A percentile compares a stretch with the other conserved stretches of the same genome.
phyloP scores from a whole-genome alignment of 2,888 invertebrate genomes.

The Pimpla rufipes region DNA sequence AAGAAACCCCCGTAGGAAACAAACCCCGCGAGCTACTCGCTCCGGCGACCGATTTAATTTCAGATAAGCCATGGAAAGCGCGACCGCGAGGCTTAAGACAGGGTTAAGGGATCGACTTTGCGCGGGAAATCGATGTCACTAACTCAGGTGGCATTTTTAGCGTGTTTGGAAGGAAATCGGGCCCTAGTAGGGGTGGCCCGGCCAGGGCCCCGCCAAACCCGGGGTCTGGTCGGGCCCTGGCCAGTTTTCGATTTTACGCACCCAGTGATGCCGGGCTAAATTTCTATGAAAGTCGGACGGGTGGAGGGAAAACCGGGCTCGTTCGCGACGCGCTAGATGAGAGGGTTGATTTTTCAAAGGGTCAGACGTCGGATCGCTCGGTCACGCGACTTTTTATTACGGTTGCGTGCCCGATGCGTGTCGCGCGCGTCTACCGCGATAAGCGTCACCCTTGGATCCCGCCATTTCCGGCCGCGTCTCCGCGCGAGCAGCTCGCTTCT shows the following conservation, averaged over 20 bases:
- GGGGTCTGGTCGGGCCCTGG: too few relatives aligned
- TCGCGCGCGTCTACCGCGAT: slow-evolving; percentile 67
- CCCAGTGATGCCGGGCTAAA: too few relatives aligned
- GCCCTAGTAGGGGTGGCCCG: too few relatives aligned
- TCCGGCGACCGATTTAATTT: slow-evolving; percentile 77
- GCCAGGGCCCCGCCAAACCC: too few relatives aligned
- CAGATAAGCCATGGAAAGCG: slow-evolving; percentile 74
- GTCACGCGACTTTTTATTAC: slow-evolving; percentile 74
- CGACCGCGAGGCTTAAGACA: slow-evolving; percentile 64
- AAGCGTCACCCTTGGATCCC: slow-evolving; percentile 64
- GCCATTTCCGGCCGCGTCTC: slow-evolving; percentile 57
- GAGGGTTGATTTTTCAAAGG: slow-evolving; percentile 61
- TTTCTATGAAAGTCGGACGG: neutral
- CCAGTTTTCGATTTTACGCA: too few relatives aligned
- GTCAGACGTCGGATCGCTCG: slow-evolving; percentile 60
- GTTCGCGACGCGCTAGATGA: neutral
- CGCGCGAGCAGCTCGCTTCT: slow-evolving; percentile 24
- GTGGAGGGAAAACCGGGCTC: neutral
- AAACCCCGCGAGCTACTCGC: slow-evolving; percentile 64
- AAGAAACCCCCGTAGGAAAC: slow-evolving; percentile 51
- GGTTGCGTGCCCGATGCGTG: slow-evolving; percentile 71
- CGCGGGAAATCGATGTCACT: slow-evolving; percentile 57
- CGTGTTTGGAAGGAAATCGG: too few relatives aligned
- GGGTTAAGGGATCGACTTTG: slow-evolving; percentile 73
- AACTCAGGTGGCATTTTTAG: neutral